Percentiles rank a stretch among this genome's conserved stretches.
Conservation (phyloP, 2,888 invertebrate genomes). For the Agrilus cyanescens region DNA sequence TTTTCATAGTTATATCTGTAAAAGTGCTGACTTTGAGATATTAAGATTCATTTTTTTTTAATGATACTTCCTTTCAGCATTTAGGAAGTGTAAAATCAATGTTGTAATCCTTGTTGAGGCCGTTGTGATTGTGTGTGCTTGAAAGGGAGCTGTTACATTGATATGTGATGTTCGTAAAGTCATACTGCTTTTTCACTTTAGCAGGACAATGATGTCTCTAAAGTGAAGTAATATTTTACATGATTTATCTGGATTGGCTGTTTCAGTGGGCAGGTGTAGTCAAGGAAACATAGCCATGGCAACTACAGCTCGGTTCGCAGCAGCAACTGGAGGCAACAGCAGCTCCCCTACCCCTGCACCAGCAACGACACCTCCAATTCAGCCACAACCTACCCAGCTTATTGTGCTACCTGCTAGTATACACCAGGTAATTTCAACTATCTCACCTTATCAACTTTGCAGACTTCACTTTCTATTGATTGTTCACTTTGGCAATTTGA, state of each 20-base stretch:
- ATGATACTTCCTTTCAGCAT: no score
- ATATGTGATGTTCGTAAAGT: no score
- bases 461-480: constrained; percentile 10
- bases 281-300: constrained; percentile 36
- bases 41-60: no score
- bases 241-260: constrained; percentile 22
- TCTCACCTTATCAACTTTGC: constrained; percentile 11
- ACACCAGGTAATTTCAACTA: constrained; percentile 32
- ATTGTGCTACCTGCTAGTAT: constrained; percentile 38
- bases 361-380: constrained; percentile 34
- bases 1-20: no score
- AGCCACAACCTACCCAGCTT: constrained; percentile 35
- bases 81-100: no score
- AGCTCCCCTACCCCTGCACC: constrained; percentile 35
- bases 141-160: no score
- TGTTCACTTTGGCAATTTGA: constrained; percentile 5
- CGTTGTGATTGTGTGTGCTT: no score
- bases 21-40: no score
- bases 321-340: constrained; percentile 42
- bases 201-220: no score
- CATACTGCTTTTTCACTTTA: no score
- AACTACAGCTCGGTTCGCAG: constrained; percentile 48
- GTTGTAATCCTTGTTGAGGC: no score
- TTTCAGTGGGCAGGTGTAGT: constrained; percentile 35
- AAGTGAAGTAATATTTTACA: not conserved